phyloP scores from a whole-genome alignment of 2,113 vertebrate genomes.

The Sclerurus mexicanus region DNA sequence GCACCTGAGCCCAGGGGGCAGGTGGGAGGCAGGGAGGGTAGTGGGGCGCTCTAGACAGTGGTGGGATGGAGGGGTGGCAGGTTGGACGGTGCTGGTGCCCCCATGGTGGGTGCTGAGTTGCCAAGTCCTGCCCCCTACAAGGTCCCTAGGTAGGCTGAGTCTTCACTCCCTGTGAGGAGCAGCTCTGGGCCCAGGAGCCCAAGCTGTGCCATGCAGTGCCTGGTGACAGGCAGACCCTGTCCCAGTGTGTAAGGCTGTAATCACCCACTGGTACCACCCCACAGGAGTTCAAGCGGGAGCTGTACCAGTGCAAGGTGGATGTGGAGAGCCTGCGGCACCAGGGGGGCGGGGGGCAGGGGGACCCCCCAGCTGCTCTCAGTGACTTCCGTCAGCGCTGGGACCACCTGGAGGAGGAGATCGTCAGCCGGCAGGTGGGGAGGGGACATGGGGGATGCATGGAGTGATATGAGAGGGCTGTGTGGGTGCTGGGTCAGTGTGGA shows the following conservation, averaged over 20 bases:
- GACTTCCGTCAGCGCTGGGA: conserved; percentile 86
- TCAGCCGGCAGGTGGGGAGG: conserved; percentile 79
- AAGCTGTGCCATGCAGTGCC: fast-evolving
- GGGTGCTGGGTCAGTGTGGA: background rate
- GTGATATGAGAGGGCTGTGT: too few species aligned
- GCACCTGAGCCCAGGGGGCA: background rate
- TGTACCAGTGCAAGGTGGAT: conserved; percentile 88
- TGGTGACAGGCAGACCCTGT: background rate
- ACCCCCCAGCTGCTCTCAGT: conserved; percentile 48
- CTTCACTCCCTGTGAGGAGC: background rate
- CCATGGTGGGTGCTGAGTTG: fast-evolving
- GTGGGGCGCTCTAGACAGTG: fast-evolving
- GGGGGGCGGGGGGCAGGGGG: conserved; percentile 53
- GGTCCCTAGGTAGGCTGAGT: background rate
- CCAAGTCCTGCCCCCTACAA: background rate
- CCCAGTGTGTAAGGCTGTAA: fast-evolving
- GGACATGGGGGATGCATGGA: background rate
- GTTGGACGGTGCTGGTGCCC: fast-evolving
- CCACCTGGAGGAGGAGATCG: conserved; percentile 81
- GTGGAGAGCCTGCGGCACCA: conserved; percentile 84
- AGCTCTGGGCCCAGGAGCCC: background rate
- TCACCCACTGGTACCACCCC: fast-evolving
- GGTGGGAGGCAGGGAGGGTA: too few species aligned
- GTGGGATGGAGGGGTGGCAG: background rate
- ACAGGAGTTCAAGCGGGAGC: conserved; percentile 86